Evolutionary conservation across 2,797 vertebrate genomes (phyloP).

Genomic region (Ctenopoma kingsleyae): DNA sequence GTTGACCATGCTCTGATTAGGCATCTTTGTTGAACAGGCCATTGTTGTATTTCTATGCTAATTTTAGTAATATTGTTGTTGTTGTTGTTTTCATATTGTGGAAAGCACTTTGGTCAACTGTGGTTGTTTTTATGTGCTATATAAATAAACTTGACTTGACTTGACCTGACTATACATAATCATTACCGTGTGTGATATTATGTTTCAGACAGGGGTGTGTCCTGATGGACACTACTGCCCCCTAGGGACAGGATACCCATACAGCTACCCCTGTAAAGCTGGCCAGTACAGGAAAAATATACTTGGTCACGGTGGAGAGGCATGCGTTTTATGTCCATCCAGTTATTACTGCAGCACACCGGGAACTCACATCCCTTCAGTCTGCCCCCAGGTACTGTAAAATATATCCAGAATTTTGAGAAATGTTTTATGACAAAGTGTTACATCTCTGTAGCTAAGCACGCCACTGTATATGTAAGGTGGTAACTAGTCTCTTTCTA

Average conservation of each 20-base stretch:
- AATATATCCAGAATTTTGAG: slow-evolving; percentile 9
- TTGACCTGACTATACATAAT: too few relatives aligned
- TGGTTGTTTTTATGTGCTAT: too few relatives aligned
- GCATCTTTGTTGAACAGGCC: too few relatives aligned
- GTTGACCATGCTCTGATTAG: too few relatives aligned
- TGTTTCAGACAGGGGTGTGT: slow-evolving; percentile 87
- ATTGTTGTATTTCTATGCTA: too few relatives aligned
- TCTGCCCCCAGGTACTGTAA: slow-evolving; percentile 85
- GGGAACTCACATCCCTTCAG: slow-evolving; percentile 80
- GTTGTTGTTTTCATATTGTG: too few relatives aligned
- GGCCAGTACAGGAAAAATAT: slow-evolving; percentile 88
- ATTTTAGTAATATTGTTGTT: too few relatives aligned
- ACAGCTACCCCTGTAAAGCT: slow-evolving; percentile 86
- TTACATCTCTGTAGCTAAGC: background rate
- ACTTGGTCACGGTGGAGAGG: slow-evolving; percentile 72
- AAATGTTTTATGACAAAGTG: background rate
- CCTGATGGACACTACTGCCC: slow-evolving; percentile 90
- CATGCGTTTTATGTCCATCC: slow-evolving; percentile 85
- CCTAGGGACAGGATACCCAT: slow-evolving; percentile 86
- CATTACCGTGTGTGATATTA: slow-evolving; percentile 10
- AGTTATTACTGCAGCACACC: slow-evolving; percentile 84
- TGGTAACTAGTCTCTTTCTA: background rate
- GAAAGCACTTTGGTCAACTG: too few relatives aligned
- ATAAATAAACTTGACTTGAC: too few relatives aligned
- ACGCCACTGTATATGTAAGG: background rate